Evolutionary conservation across 2,888 invertebrate species (phyloP), one percentile per base, ranked within the genome.

Genomic region (Bimastos eiseni): DNA sequence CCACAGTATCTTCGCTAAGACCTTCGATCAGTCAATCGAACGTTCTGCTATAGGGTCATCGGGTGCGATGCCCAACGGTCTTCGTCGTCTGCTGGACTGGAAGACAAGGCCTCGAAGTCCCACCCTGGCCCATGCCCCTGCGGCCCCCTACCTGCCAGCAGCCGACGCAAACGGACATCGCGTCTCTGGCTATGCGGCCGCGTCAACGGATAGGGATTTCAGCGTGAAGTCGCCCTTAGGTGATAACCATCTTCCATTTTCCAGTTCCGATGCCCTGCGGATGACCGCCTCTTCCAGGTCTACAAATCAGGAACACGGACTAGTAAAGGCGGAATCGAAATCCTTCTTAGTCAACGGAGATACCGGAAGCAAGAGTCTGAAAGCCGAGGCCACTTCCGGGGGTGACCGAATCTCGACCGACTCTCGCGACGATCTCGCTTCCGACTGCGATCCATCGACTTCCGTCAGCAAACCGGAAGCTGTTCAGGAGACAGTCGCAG

Each of bases 401-500:
- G 86, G 24, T 17, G 36, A 37, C 86, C 37, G 30, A 34, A 34
- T 37, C 36, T 86, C 86, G 34, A 36, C 34, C 8, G 86, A 86
- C 34, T 86, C 86, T 86, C 86, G 86, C 86, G 86, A 86, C 86
- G 86, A 86, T 37, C 86, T 86, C 86, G 86, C 37, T 19, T 86
- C 86, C 86, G 86, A 86, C 33, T 37, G 34, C 86, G 86, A 86
- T 37, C 37, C 86, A 8, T 86, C 86, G 86, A 34, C 86, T 70
- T 70, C 70, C 70, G 70, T 70, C n/a, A 70, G 30, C 8, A 70
- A 70, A 70, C 70, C 70, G 30, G 70, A 70, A 70, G n/a, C 17
- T 70, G 70, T 30, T n/a, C 70, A 70, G 70, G 70, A 70, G 2
- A 70, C 70, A 70, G 70, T n/a, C 13, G n/a, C 30, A 70, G 70